Conservation (phyloP, 2,888 invertebrate species). For the Sussaba pulchella region DNA sequence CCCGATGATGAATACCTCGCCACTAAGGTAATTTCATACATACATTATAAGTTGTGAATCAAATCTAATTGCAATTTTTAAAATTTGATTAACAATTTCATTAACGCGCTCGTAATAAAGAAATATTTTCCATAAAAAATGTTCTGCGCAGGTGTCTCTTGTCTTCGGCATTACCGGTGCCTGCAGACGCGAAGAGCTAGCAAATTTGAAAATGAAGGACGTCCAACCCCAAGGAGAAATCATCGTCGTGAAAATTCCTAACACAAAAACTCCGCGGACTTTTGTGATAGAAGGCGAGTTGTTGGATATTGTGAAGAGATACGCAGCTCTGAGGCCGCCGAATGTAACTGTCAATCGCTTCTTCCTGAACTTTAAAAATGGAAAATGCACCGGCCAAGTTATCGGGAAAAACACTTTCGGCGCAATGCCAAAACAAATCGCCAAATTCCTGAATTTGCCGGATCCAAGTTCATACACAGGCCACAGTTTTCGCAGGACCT, state of each 20-base stretch:
- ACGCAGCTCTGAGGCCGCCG: conserved; percentile 53
- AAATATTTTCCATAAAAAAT: background rate
- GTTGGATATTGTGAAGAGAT: conserved; percentile 59
- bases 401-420: conserved; percentile 67
- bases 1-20: conserved; percentile 40
- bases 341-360: conserved; percentile 49
- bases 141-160: conserved; percentile 29
- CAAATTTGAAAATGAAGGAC: conserved; percentile 14
- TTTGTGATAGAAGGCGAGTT: conserved; percentile 62
- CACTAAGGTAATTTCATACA: conserved; percentile 19
- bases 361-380: conserved; percentile 65
- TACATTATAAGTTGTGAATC: background rate
- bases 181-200: conserved; percentile 33
- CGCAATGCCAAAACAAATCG: conserved; percentile 66
- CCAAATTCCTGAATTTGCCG: conserved; percentile 62
- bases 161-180: conserved; percentile 51
- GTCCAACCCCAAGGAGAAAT: conserved; percentile 19
- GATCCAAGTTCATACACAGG: conserved; percentile 78
- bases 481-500: conserved; percentile 70
- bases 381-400: conserved; percentile 62
- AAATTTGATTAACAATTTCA: too few relatives aligned
- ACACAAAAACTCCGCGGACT: conserved; percentile 49
- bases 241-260: conserved; percentile 11
- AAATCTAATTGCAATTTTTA: background rate
- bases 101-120: too few relatives aligned